These are phyloP conservation scores for Eupithecia inturbata DNA, from an alignment of 2,888 invertebrate genomes.

Conservation along the genomic window DNA sequence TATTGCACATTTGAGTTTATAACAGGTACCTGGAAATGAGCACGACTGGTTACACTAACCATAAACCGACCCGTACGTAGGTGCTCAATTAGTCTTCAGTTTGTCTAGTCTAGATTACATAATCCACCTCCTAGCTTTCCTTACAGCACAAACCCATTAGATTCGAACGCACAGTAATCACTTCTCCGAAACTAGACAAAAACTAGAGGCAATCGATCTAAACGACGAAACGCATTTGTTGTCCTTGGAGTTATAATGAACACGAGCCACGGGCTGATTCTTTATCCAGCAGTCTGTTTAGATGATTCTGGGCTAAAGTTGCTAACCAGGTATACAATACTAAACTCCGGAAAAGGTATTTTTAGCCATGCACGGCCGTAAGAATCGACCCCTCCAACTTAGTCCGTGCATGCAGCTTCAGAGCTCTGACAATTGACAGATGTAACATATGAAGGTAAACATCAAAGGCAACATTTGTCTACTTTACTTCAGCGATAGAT, in stretches of 20 bases:
- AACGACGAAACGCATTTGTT: conserved; percentile 44
- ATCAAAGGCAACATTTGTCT: no score
- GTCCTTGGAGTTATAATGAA: conserved; percentile 31
- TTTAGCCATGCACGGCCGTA: not conserved
- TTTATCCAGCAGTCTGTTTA: not conserved
- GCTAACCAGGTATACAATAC: not conserved
- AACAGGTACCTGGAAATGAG: no score
- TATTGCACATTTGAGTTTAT: not conserved
- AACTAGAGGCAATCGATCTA: conserved; percentile 44
- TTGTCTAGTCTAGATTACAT: not conserved
- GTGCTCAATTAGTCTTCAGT: not conserved
- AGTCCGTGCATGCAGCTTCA: no score
- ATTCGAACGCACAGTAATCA: conserved; percentile 37
- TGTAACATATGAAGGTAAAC: no score
- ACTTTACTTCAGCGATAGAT: no score
- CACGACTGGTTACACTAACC: not conserved
- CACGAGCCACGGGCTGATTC: not conserved
- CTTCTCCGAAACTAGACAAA: conserved; percentile 42
- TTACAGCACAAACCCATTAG: conserved; percentile 26
- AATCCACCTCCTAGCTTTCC: conserved; percentile 1
- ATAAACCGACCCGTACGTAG: not conserved
- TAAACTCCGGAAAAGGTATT: not conserved
- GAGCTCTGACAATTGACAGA: no score
- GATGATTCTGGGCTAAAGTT: not conserved
- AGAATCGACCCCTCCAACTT: not conserved